Evolutionary conservation across 2,797 vertebrate species (phyloP).

Genomic region (Clarias fuscus): DNA sequence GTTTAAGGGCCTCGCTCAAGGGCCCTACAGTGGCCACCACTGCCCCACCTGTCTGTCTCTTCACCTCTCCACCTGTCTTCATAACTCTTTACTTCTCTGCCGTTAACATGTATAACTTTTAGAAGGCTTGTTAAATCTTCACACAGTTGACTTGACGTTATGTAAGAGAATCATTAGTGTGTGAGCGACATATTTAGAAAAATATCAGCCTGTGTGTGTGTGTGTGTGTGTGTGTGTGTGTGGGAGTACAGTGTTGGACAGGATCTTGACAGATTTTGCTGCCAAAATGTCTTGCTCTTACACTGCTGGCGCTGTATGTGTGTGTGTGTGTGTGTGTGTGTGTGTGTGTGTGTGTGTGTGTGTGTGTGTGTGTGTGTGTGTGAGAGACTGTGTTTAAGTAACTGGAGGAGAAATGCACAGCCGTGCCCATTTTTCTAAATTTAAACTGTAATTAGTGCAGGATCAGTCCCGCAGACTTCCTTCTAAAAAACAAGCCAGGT

Average conservation of each 20-base stretch:
- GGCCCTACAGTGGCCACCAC: too few species aligned
- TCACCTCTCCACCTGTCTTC: neutral
- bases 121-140: neutral
- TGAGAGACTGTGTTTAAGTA: neutral
- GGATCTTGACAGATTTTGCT: neutral
- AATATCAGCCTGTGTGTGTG: neutral
- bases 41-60: neutral
- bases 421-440: neutral
- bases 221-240: conserved; percentile 16
- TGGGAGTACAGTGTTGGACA: neutral
- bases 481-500: neutral
- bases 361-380: neutral
- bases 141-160: neutral
- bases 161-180: neutral
- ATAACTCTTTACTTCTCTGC: neutral
- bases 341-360: conserved; percentile 4
- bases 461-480: conserved; percentile 9
- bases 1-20: too few species aligned
- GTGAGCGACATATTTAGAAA: conserved; percentile 11
- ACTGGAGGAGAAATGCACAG: conserved; percentile 1
- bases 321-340: neutral
- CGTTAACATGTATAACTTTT: neutral
- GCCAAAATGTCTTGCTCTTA: neutral
- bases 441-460: conserved; percentile 18
- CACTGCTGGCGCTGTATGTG: neutral